Base-by-base conservation (phyloP, 2,888 invertebrate species). In the Melanophora roralis region DNA sequence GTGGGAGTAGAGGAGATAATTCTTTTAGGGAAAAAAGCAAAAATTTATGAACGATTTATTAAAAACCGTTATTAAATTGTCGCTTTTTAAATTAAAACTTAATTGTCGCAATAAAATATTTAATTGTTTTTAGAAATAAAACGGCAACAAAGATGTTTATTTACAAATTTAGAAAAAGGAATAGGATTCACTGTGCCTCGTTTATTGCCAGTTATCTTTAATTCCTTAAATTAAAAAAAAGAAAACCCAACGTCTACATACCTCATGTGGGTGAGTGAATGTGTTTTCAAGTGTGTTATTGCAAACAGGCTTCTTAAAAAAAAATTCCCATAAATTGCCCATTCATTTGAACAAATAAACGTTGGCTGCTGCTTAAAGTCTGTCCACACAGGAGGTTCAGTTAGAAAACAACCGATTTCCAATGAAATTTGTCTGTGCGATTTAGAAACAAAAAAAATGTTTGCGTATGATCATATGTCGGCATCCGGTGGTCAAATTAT, bases 401-500 rank as follows among this genome's bases (percentile, higher is more conserved):
- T 47, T 49, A 32, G 32, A 74, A 65, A 67, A 49, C 40, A 74
- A 59, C 65, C 49, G 57, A 59, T 67, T 74, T 74, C 74, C 74
- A 59, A 12, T 51, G 65, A 74, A 74, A 51, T 74, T 74, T 71
- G 60, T 71, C 27, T 27, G 27, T 27, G 51, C 51, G 21, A 40
- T 60, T 60, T 43, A 32, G 9, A 49, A 74, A 74, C 49, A 74
- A 74, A 49, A 74, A 49, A 49, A 59, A 36, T 27, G 3, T 8
- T 43, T 43, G 14, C 8, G 43, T 78, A 53, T 16, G 49, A 53
- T 67, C 62, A 62, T 73, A 36, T 68, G 68, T 59, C 68, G 74
- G 78, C 78, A 78, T 78, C 78, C 78, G 71, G 77, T 65, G 68
- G 74, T 64, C 57, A 69, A 64, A 49, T 72, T 78, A 62, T 55